Evolutionary conservation across 2,888 invertebrate genomes (phyloP), one percentile per base, ranked within the genome.

Genomic region (Leptarthrus brevirostris): DNA sequence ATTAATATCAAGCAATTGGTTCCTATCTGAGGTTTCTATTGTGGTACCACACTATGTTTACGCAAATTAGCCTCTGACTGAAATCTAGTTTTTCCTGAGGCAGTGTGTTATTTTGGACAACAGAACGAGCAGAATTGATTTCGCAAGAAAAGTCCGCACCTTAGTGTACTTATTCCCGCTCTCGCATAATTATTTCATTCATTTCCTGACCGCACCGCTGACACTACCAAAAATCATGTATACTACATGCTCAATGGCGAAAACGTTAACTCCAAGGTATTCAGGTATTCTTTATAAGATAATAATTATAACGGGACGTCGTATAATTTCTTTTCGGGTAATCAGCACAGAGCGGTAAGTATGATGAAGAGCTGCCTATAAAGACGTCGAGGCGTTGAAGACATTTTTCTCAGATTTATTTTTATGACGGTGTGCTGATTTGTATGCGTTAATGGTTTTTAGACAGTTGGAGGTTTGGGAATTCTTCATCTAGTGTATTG

Each of bases 291-390:
- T 26, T 58, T 4, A n/a, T n/a, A 58, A 58, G 58, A 58, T 58
- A 34, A 26, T 26, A 58, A 58, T 58, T 58, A 36, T 58, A 58
- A 58, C 58, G 58, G 58, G 58, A 36, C 58, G 18, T 18, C n/a
- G 58, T 58, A 36, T 58, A 34, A 58, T 40, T 58, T 58, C 58
- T 34, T 58, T 54, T 58, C 12, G 14, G 20, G 18, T 36, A 58
- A 58, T 58, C 36, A 58, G 58, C 58, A 36, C 36, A 58, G 12
- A 30, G 40, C 40, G 3, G 12, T 40, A 40, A 40, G 40, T 40
- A 40, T 40, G 40, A 40, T 40, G 40, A 40, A 40, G 12, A 40
- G n/a, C n/a, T 12, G 40, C 1, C 40, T 12, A n/a, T 8, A 40
- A 40, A 40, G 12, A 40, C 30, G 30, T 40, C 6, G n/a, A 40